Evolutionary conservation across 1,140 invertebrate species (phyloP), one percentile per base, ranked within the genome.

Genomic region (Saccostrea echinata): DNA sequence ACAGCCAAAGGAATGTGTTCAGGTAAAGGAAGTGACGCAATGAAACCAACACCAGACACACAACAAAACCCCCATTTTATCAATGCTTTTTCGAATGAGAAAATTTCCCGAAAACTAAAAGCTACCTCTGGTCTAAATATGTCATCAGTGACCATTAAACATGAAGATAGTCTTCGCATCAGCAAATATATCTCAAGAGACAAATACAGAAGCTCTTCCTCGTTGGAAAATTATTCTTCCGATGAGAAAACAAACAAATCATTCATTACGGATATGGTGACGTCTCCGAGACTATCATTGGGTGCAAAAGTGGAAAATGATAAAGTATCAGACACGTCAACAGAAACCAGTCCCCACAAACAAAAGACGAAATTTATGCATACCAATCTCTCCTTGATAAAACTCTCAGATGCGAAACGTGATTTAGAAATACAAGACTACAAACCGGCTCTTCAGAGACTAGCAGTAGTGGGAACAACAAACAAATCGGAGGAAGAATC

Each of bases 361-460:
- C 33, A 52, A 51, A 83, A 83, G 21, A 43, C 6, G 30, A 83
- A 6, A 52, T 83, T 27, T 12, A 30, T 30, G 30, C 68, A 11
- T 13, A 27, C 68, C 30, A 30, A 76, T 76, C 68, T 76, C 8
- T 30, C 68, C 4, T 9, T 76, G 68, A 30, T 30, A 53, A 83
- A 51, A 52, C 43, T 16, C n/a, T 53, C 81, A 3, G 35, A 52
- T 21, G 18, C n/a, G 18, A 83, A 83, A 43, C 33, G 9, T n/a
- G 35, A 18, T 43, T n/a, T 43, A 52, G 51, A 83, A 27, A n/a
- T 18, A 53, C 33, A 51, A 51, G 24, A 83, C n/a, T 16, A 33
- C 9, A 83, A 83, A n/a, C 68, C 18, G n/a, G 81, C 81, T 51
- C 24, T 83, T 33, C 30, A 80, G 76, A 80, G 18, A 30, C 30